These are phyloP conservation scores for Calonectris borealis DNA, from an alignment of 2,113 vertebrate genomes.

Conservation along the genomic window DNA sequence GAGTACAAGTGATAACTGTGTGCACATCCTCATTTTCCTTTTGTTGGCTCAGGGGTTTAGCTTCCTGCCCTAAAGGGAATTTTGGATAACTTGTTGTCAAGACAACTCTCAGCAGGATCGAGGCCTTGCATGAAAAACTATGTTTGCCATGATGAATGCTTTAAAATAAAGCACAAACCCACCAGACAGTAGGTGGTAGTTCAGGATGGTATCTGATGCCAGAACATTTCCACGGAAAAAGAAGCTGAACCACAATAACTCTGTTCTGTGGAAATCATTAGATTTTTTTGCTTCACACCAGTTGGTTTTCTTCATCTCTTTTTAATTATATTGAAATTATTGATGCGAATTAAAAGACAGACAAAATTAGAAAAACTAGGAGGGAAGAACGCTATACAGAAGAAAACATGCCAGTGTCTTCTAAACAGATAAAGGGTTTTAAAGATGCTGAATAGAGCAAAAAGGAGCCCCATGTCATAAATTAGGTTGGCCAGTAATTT, in stretches of 20 bases:
- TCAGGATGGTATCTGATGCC: background rate
- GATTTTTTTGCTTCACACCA: background rate
- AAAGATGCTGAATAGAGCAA: background rate
- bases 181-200: background rate
- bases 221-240: background rate
- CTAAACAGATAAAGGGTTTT: background rate
- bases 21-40: background rate
- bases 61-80: background rate
- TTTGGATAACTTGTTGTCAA: background rate
- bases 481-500: background rate
- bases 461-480: background rate
- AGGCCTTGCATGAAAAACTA: background rate
- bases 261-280: background rate
- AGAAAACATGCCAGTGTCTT: background rate
- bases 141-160: background rate
- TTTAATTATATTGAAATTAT: background rate
- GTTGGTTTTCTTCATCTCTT: background rate
- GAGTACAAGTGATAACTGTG: background rate
- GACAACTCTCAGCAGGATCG: background rate
- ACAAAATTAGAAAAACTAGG: background rate
- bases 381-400: background rate
- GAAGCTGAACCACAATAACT: background rate
- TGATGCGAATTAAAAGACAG: background rate
- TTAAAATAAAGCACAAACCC: background rate
- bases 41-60: background rate